A percentile compares a stretch with the other conserved stretches of the same genome.
These are phyloP conservation scores for Campopleginae sp. DNA, from an alignment of 2,888 invertebrate species.

Conservation along the genomic window DNA sequence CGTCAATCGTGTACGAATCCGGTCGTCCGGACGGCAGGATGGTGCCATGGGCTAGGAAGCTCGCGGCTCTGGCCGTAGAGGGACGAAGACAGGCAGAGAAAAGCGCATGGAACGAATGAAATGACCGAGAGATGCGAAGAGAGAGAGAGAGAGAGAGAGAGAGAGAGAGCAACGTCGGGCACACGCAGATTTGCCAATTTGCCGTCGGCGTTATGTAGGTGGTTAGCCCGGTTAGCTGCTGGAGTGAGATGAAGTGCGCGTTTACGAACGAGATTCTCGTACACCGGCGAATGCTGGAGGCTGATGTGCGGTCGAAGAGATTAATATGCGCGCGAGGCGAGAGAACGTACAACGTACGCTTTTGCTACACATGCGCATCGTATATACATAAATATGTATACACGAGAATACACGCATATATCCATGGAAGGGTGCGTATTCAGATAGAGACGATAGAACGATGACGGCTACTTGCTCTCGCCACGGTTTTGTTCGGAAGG, in stretches of 20 bases:
- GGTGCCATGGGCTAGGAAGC: conserved; percentile 45
- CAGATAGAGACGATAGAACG: background rate
- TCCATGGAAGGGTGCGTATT: background rate
- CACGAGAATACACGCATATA: background rate
- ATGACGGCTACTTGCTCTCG: conserved; percentile 18
- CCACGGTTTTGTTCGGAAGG: conserved; percentile 37
- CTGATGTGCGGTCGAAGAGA: conserved; percentile 83
- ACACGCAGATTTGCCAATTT: conserved; percentile 80
- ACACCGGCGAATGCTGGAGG: conserved; percentile 72
- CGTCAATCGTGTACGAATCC: conserved; percentile 66
- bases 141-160: conserved; percentile 26
- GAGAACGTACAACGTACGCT: conserved; percentile 67
- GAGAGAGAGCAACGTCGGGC: conserved; percentile 62
- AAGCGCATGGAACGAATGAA: background rate
- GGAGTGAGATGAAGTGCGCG: conserved; percentile 77
- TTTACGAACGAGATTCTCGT: conserved; percentile 75
- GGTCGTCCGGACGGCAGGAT: conserved; percentile 54
- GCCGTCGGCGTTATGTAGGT: conserved; percentile 80
- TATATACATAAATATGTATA: conserved; percentile 7
- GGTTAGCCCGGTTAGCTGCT: conserved; percentile 73
- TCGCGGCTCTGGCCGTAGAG: conserved; percentile 27
- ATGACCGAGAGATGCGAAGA: background rate
- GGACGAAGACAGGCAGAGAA: conserved; percentile 30
- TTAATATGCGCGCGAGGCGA: conserved; percentile 82
- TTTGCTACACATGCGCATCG: conserved; percentile 46